Evolutionary conservation across 1,140 invertebrate species (phyloP), one percentile per base, ranked within the genome.

Genomic region (Anoplophora glabripennis): DNA sequence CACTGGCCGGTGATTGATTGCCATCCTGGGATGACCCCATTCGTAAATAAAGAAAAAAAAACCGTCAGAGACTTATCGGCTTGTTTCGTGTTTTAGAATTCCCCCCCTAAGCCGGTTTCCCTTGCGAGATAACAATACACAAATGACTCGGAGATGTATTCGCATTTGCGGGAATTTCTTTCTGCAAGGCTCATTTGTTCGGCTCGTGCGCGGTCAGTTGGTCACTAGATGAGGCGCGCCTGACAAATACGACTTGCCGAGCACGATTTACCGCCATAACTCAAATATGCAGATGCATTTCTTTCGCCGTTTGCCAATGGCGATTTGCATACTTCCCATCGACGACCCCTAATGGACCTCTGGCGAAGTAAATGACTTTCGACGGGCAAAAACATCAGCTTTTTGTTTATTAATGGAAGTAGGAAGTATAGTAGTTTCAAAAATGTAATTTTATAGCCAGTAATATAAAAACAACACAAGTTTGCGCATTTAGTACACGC

Each of bases 1-100:
- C 62, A 46, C 37, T 68, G 71, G 66, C 64, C 66, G 61, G 72
- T 75, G 73, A 75, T 75, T 75, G 73, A 75, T 75, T 68, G 67
- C 71, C 66, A 61, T 57, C 52, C 61, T 28, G 57, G 59, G 63
- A 63, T 70, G 66, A 68, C 66, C 69, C 59, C 48, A 18, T 46
- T 52, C 45, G 21, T 60, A 63, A 72, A 69, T 68, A 71, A 72
- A n/a, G n/a, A n/a, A n/a, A n/a, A n/a, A n/a, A 72, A 72, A 69
- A 63, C 35, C 17, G 53, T 53, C 51, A 34, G 40, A 57, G 62
- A 71, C 66, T 71, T 73, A 67, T 73, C 68, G 65, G 67, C 55
- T 63, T 47, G 57, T 60, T 66, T 63, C 61, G 64, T 65, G 59
- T 69, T 72, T 69, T 72, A 70, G 69, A 69, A 67, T 70, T 63